Evolutionary conservation across 1,140 invertebrate genomes (phyloP).

Genomic region (Pissodes strobi): DNA sequence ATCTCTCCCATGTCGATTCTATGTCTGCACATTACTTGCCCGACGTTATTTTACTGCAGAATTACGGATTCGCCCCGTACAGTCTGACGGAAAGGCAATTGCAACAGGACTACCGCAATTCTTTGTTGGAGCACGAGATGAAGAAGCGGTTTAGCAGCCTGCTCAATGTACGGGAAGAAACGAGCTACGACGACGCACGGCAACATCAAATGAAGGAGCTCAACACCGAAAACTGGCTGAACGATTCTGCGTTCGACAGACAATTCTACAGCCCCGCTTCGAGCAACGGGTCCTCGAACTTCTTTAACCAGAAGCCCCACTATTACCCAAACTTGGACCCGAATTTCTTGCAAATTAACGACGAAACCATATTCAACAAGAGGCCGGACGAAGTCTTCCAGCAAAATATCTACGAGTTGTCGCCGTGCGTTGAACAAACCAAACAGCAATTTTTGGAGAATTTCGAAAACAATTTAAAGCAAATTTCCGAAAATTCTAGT

Average conservation of each 20-base stretch:
- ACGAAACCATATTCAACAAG: slow-evolving; percentile 27
- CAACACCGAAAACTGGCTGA: slow-evolving; percentile 33
- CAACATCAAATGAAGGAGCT: slow-evolving; percentile 30
- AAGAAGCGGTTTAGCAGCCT: slow-evolving; percentile 43
- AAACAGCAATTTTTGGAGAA: slow-evolving; percentile 32
- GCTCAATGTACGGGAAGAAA: slow-evolving; percentile 38
- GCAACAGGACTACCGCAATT: slow-evolving; percentile 37
- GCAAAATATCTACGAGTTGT: slow-evolving; percentile 26
- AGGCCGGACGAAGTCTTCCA: slow-evolving; percentile 33
- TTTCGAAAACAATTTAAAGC: slow-evolving; percentile 29
- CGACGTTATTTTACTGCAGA: slow-evolving; percentile 45
- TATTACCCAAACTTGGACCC: slow-evolving; percentile 32
- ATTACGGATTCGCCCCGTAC: slow-evolving; percentile 34
- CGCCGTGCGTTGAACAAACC: slow-evolving; percentile 20
- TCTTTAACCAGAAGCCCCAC: slow-evolving; percentile 27
- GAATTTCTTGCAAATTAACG: slow-evolving; percentile 23
- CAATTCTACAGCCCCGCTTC: slow-evolving; percentile 2
- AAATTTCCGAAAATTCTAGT: neutral
- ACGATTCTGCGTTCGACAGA: slow-evolving; percentile 23
- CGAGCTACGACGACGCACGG: slow-evolving; percentile 16
- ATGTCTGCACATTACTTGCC: slow-evolving; percentile 36
- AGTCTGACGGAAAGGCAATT: slow-evolving; percentile 12
- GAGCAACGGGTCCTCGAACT: slow-evolving; percentile 14
- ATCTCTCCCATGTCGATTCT: neutral
- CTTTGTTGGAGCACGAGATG: slow-evolving; percentile 38